phyloP scores from a whole-genome alignment of 2,797 vertebrate species.

The Gymnothorax reevesii region DNA sequence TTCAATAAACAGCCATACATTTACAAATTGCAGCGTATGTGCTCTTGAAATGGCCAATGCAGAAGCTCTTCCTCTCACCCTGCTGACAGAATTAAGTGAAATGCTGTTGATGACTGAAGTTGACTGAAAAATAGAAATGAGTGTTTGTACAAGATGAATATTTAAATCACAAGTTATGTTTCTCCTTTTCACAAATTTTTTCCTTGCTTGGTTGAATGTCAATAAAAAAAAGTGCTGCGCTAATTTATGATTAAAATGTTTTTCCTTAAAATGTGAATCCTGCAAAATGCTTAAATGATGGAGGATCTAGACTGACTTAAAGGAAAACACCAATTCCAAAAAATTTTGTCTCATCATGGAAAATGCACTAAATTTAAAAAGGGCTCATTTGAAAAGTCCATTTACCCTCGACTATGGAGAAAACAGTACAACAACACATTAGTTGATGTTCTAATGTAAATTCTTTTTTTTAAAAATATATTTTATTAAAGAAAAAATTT shows the following conservation, averaged over 20 bases:
- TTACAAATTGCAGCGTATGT: background rate
- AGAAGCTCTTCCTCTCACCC: background rate
- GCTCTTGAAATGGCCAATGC: background rate
- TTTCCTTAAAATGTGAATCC: background rate
- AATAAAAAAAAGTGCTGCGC: too few species aligned
- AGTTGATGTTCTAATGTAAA: too few species aligned
- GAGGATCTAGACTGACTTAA: background rate
- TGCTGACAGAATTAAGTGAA: background rate
- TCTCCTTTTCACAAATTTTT: slow-evolving; percentile 4
- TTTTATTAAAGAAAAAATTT: too few species aligned
- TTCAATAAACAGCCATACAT: background rate
- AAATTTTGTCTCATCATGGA: too few species aligned
- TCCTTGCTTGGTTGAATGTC: background rate
- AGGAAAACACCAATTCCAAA: too few species aligned
- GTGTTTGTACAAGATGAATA: background rate
- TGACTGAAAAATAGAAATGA: background rate
- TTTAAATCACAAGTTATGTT: slow-evolving; percentile 18
- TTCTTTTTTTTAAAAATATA: too few species aligned
- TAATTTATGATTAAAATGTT: too few species aligned
- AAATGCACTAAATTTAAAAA: too few species aligned
- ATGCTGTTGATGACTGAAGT: background rate
- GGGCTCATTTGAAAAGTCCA: too few species aligned
- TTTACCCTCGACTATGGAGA: too few species aligned
- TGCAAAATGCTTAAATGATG: background rate
- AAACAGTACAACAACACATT: too few species aligned